These are phyloP conservation scores for Thumatha senex DNA, from an alignment of 2,888 invertebrate species.

Conservation along the genomic window DNA sequence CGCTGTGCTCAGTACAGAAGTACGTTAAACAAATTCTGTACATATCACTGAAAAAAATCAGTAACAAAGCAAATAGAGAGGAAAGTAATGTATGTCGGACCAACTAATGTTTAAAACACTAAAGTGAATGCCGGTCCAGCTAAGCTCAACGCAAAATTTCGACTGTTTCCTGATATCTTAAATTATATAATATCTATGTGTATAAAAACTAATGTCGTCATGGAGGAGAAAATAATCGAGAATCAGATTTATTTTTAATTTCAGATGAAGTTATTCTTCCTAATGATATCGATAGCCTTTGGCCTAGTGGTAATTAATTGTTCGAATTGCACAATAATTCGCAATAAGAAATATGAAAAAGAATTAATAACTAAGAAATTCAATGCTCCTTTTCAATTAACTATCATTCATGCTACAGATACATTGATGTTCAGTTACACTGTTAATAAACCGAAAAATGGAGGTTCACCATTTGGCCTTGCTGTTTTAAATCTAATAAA, in stretches of 20 bases:
- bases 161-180: too few relatives aligned
- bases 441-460: not conserved
- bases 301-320: not conserved
- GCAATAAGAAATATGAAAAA: not conserved
- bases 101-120: too few relatives aligned
- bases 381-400: not conserved
- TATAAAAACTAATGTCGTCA: not conserved
- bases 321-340: not conserved
- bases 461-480: not conserved
- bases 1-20: too few relatives aligned
- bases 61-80: too few relatives aligned
- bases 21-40: too few relatives aligned
- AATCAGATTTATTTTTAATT: not conserved
- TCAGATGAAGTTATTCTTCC: slow-evolving; percentile 1
- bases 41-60: too few relatives aligned
- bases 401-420: not conserved
- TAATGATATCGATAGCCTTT: not conserved
- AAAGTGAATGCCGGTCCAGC: too few relatives aligned
- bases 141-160: too few relatives aligned
- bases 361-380: not conserved
- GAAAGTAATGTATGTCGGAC: not conserved
- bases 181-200: too few relatives aligned
- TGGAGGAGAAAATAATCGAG: too few relatives aligned
- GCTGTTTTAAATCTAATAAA: slow-evolving; percentile 1
- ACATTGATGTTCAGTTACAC: slow-evolving; percentile 1